Base-by-base conservation (phyloP, 2,113 vertebrate genomes). In the Lagenorhynchus albirostris region DNA sequence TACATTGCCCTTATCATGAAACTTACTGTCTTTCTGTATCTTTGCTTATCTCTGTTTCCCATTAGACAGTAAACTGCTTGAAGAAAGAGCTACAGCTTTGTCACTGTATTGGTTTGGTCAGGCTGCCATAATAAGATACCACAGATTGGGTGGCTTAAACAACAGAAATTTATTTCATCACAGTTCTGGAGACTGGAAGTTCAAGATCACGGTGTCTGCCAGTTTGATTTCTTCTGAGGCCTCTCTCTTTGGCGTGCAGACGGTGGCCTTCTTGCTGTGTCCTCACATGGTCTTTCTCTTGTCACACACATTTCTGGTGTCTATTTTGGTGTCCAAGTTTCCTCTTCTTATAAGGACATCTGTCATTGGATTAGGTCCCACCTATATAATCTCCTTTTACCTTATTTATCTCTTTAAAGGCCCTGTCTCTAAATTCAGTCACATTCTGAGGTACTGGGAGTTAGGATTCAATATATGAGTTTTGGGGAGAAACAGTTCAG, bases 211-310 rank as follows among this genome's bases (percentile, higher is more conserved):
- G 29, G 18, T 71, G 53, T 65, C 1, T 3, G 10, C 33, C 55
- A 38, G 7, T 2, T 55, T 68, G 18, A 0, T 47, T 94, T 86
- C n/a, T 53, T 26, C 11, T 29, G 29, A 44, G 29, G 5, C 13
- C 13, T 53, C 20, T 62, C 63, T 77, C 33, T 33, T 62, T 50
- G 13, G 10, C 26, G 88, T 88, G 23, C 6, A 31, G 84, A 18
- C 38, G 20, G 12, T 2, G 0, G 3, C 1, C 15, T 77, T 90
- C 33, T 33, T 15, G 0, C 23, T 26, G 5, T n/a, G 21, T n/a
- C 36, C 60, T 96, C 29, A 53, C 0, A 6, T 47, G 26, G 20
- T 12, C 38, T 67, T 88, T 25, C 18, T 58, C 74, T 5, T 53
- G 68, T 85, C 17, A 8, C 31, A 29, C 7, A 23, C 1, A 9